phyloP scores from a whole-genome alignment of 2,888 invertebrate species.

The Cataglyphis albicans region DNA sequence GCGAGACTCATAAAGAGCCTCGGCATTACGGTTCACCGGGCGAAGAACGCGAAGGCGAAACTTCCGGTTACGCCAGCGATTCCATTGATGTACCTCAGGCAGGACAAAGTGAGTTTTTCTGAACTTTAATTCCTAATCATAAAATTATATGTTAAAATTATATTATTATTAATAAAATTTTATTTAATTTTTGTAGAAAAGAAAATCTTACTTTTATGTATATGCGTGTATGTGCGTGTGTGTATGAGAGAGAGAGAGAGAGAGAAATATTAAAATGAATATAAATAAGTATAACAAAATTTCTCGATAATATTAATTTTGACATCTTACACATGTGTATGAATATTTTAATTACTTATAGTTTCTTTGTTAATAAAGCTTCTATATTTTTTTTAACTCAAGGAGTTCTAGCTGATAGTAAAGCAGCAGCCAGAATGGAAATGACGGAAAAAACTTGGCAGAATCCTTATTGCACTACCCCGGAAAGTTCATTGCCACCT shows the following conservation, averaged over 20 bases:
- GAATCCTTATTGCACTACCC: slow-evolving; percentile 80
- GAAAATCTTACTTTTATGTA: background rate
- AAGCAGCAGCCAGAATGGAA: slow-evolving; percentile 41
- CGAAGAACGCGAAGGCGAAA: slow-evolving; percentile 87
- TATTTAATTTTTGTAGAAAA: background rate
- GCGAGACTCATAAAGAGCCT: slow-evolving; percentile 73
- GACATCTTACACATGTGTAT: background rate
- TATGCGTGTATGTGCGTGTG: background rate
- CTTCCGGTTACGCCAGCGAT: slow-evolving; percentile 94
- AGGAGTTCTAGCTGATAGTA: slow-evolving; percentile 62
- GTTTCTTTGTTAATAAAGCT: background rate
- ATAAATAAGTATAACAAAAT: background rate
- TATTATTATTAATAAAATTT: background rate
- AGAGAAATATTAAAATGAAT: background rate
- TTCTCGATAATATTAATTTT: background rate
- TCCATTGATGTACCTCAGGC: slow-evolving; percentile 86
- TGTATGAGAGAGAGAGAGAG: background rate
- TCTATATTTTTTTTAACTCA: background rate
- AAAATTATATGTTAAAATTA: slow-evolving; percentile 6
- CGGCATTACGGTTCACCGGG: slow-evolving; percentile 69
- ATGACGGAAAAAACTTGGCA: slow-evolving; percentile 81
- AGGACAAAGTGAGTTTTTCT: slow-evolving; percentile 8
- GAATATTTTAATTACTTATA: background rate
- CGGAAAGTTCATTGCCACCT: slow-evolving; percentile 80
- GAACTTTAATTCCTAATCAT: background rate